Base-by-base conservation (phyloP, 2,797 vertebrate species). In the Sphaeramia orbicularis region DNA sequence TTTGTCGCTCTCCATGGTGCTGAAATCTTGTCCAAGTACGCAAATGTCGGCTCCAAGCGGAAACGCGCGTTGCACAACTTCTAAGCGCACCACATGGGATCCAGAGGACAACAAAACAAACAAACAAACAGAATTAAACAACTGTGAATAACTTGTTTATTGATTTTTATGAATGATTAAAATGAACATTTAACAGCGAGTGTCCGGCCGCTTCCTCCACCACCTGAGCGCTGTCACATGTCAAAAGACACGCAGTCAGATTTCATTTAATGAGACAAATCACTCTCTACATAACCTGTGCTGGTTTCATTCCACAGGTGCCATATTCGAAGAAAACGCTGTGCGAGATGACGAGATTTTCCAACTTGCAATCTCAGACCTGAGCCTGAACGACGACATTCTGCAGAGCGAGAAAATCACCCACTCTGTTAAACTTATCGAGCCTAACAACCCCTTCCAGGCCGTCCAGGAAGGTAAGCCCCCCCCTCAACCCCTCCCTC, bases 331-430 rank as follows among this genome's bases (percentile, higher is more conserved):
- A 92, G 96, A 98, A 92, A 98, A 96, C 75, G 95, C 97, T 1
- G 95, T 92, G 83, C 94, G 96, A 92, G 98, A 99, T 86, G 97
- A 99, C 68, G 96, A 98, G 86, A 95, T 99, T 87, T 99, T 99
- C 91, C 97, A 98, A 88, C 93, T 99, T 90, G 98, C 98, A 37
- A 95, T 99, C 76, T 98, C 97, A 3, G 97, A 99, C 91, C 94
- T 99, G 90, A 98, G 97, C 84, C 96, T 99, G 89, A 99, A 96
- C 66, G 98, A 99, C 86, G 98, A 99, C 92, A 96, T 99, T 76
- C 91, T 99, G 84, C 98, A 99, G 93, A 99, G 97, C 63, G 98
- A 99, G 92, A 99, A 98, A 91, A 99, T 99, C 92, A 99, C 97
- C 57, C 98, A 98, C 89, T 99, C 98, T 74, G 97, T 99, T 93